Conservation (phyloP, 2,113 vertebrate genomes). For the Aegypius monachus region DNA sequence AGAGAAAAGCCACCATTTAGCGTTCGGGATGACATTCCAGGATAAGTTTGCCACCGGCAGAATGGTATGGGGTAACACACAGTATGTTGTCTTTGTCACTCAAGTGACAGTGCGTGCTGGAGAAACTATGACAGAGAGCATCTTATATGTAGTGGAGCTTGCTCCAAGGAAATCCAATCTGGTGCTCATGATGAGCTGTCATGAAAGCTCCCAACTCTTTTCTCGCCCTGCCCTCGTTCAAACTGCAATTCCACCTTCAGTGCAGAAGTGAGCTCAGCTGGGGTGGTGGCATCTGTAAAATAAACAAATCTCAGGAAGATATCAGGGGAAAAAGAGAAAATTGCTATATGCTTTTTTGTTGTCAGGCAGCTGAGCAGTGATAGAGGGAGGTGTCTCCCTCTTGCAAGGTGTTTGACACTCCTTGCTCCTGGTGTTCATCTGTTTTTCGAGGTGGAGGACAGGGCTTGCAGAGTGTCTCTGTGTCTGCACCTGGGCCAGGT, state of each 20-base stretch:
- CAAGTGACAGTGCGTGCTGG: background rate
- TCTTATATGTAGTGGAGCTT: background rate
- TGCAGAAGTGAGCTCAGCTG: background rate
- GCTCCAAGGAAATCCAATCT: background rate
- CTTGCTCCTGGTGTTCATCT: background rate
- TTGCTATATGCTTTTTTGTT: background rate
- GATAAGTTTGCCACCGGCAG: background rate
- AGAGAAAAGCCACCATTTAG: background rate
- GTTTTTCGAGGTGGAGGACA: background rate
- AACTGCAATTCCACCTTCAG: background rate
- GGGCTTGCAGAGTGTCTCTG: background rate
- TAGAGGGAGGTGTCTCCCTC: background rate
- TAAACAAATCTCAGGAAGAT: background rate
- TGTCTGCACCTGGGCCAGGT: background rate
- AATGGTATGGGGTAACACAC: background rate
- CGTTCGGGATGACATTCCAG: background rate
- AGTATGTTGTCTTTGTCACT: background rate
- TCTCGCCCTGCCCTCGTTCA: background rate
- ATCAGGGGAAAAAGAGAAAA: background rate
- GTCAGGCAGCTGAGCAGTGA: background rate
- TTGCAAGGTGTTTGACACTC: background rate
- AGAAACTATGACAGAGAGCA: background rate
- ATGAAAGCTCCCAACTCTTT: background rate
- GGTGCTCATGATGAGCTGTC: background rate
- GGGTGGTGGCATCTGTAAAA: background rate